phyloP scores from a whole-genome alignment of 2,113 vertebrate species.

The Cricetomys ansorgei region DNA sequence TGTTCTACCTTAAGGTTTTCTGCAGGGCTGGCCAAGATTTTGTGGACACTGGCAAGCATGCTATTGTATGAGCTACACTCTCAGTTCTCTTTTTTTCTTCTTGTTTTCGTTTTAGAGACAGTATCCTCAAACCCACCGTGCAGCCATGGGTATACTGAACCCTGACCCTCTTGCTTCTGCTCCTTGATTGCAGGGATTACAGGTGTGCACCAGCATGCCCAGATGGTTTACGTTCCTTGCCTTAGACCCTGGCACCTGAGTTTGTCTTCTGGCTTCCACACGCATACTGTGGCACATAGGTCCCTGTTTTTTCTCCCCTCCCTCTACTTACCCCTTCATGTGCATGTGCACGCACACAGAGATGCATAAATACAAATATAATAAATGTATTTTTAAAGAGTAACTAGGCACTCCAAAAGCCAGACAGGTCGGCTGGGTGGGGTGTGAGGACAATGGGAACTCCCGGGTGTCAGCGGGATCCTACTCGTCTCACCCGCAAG shows the following conservation, averaged over 20 bases:
- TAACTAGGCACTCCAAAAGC: background rate
- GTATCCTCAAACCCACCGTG: background rate
- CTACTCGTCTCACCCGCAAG: background rate
- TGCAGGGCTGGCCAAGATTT: background rate
- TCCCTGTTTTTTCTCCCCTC: background rate
- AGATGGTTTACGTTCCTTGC: too few relatives aligned
- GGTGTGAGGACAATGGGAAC: background rate
- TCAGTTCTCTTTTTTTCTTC: background rate
- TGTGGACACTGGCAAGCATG: background rate
- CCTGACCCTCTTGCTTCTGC: background rate
- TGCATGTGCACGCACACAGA: too few relatives aligned
- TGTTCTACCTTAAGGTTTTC: background rate
- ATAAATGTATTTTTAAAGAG: background rate
- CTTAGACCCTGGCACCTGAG: background rate
- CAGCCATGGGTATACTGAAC: background rate
- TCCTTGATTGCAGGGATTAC: background rate
- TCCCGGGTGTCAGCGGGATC: background rate
- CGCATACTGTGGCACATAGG: background rate
- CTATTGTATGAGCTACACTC: background rate
- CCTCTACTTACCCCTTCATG: background rate
- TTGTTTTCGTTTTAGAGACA: background rate
- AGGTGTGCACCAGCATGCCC: background rate
- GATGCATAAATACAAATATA: background rate
- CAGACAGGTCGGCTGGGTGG: background rate
- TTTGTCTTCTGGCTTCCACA: background rate